Base-by-base conservation (phyloP, 1,140 invertebrate genomes). In the Heliconius nattereri region DNA sequence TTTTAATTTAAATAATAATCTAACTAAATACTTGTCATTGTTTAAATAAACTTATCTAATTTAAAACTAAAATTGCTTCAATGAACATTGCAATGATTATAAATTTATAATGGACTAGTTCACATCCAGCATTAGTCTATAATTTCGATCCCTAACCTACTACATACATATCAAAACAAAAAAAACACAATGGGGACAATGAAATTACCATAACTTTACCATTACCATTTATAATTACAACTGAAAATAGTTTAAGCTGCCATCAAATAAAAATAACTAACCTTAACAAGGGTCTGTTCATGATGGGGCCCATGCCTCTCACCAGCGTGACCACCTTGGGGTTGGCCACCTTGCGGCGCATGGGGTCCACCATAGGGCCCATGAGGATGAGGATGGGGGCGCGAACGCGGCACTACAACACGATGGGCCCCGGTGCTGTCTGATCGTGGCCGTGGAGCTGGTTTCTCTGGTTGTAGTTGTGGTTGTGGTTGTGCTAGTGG, bases 231-330 rank as follows among this genome's bases (percentile, higher is more conserved):
- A 45, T 45, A 45, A 13, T 45, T 13, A 45, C 40, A 45, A 54
- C 52, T 23, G 23, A n/a, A 57, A 57, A n/a, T 9, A 23, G 2
- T 57, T 57, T n/a, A n/a, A 57, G 20, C 20, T n/a, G 8, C 7
- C 20, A 8, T 57, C 20, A 9, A 57, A 57, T n/a, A 11, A n/a
- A n/a, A 57, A 57, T n/a, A 57, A 66, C 75, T 76, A 40, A 94
- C 94, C 91, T 94, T 94, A 49, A 94, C 91, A 40, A 94, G 87
- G 0, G 94, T 94, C 26, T 94, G 94, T 78, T 94, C 93, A 26
- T 87, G 85, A 37, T 87, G 90, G 19, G 88, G 90, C 5, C 54
- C 54, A 29, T 66, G 60, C 16, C 49, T 19, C 49, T 52, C 49
- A 66, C 60, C 60, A 26, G 9, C 60, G 23, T 66, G 60, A 9